Conservation (phyloP, 2,113 vertebrate genomes). For the Petrocephalus microphthalmus region DNA sequence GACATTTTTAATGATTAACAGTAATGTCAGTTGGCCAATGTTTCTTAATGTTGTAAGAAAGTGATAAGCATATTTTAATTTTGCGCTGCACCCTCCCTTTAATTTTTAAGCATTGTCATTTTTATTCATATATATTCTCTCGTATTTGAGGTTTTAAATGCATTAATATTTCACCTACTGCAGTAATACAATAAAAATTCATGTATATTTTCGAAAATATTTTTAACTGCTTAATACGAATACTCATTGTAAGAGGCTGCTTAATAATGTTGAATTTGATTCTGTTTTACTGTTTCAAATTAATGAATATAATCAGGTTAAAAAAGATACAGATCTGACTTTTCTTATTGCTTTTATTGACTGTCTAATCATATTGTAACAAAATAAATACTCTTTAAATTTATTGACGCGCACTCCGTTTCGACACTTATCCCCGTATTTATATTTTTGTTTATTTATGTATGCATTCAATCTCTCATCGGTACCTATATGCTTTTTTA, state of each 20-base stretch:
- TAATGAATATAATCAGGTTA: background rate
- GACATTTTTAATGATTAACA: slow-evolving; percentile 11
- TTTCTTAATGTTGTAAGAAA: slow-evolving; percentile 8
- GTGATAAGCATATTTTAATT: background rate
- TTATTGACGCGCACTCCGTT: background rate
- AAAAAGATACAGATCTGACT: background rate
- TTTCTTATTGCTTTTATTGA: background rate
- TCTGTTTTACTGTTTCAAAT: background rate
- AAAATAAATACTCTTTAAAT: background rate
- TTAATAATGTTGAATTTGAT: background rate
- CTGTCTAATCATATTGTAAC: background rate
- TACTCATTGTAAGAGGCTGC: background rate
- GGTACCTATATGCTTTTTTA: background rate
- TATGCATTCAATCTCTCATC: background rate
- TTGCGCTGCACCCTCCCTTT: background rate
- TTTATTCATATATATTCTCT: background rate
- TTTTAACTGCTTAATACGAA: background rate
- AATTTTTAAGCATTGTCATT: background rate
- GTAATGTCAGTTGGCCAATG: background rate
- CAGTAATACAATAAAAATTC: background rate
- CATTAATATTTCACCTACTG: background rate
- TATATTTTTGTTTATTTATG: background rate
- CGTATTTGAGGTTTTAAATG: background rate
- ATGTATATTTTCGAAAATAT: background rate
- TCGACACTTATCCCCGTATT: background rate